Evolutionary conservation across 2,797 vertebrate species (phyloP).

Genomic region (Chelonia mydas): DNA sequence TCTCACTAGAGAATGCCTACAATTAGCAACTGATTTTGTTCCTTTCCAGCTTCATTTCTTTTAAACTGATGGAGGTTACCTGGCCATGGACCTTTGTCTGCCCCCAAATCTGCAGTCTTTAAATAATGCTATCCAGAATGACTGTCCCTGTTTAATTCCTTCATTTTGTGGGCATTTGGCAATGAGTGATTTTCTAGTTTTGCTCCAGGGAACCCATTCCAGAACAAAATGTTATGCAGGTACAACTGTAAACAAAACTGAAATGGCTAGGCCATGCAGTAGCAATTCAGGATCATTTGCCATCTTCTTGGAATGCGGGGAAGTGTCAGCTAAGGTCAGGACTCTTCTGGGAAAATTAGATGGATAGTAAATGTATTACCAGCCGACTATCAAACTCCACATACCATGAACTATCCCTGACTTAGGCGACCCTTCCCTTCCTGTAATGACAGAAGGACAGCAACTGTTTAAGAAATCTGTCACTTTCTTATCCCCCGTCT

Average conservation of each 20-base stretch:
- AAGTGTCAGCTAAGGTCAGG: conserved; percentile 63
- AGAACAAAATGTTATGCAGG: conserved; percentile 18
- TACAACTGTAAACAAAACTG: conserved; percentile 50
- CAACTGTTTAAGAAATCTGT: background rate
- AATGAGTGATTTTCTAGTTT: conserved; percentile 12
- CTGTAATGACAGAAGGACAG: conserved; percentile 52
- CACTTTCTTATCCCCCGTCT: conserved; percentile 11
- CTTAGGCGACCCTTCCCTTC: conserved; percentile 30
- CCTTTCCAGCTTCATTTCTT: conserved; percentile 1
- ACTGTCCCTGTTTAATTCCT: background rate
- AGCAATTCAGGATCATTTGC: conserved; percentile 57
- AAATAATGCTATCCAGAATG: background rate
- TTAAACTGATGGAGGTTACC: background rate
- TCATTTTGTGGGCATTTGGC: conserved; percentile 34
- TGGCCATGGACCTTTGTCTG: conserved; percentile 24
- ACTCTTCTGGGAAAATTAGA: conserved; percentile 70
- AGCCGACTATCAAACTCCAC: conserved; percentile 55
- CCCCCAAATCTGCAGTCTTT: background rate
- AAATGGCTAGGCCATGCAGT: conserved; percentile 29
- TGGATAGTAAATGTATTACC: conserved; percentile 70
- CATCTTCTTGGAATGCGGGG: conserved; percentile 35
- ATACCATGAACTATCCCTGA: conserved; percentile 54
- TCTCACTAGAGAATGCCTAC: conserved; percentile 26
- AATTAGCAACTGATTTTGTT: conserved; percentile 35
- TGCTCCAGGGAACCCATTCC: background rate